phyloP scores from a whole-genome alignment of 2,888 invertebrate species.

The Diogma glabrata region DNA sequence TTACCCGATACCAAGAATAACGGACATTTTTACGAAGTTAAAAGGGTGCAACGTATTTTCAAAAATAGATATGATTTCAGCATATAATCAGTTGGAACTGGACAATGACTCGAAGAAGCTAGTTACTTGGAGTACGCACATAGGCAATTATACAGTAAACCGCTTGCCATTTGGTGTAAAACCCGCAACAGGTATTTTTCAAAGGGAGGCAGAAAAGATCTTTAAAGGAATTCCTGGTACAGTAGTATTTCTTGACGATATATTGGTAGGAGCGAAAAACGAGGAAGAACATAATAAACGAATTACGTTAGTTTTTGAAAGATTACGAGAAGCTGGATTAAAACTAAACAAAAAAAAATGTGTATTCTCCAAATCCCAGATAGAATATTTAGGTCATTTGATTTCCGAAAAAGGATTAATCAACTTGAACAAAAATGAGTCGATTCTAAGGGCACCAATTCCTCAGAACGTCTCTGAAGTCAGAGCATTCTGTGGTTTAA shows the following conservation, averaged over 20 bases:
- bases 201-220: neutral
- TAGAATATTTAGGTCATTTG: too few relatives aligned
- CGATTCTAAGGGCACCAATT: too few relatives aligned
- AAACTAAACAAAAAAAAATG: neutral
- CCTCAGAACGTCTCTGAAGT: too few relatives aligned
- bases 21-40: slow-evolving; percentile 1
- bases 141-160: slow-evolving; percentile 13
- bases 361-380: neutral
- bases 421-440: too few relatives aligned
- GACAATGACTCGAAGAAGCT: slow-evolving; percentile 12
- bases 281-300: neutral
- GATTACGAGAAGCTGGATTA: slow-evolving; percentile 14
- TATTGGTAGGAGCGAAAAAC: neutral
- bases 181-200: neutral
- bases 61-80: too few relatives aligned
- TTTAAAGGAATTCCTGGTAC: neutral
- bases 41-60: too few relatives aligned
- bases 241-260: too few relatives aligned
- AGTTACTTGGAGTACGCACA: slow-evolving; percentile 18
- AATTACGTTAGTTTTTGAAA: neutral
- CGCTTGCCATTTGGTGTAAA: too few relatives aligned
- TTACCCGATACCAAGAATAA: slow-evolving; percentile 1
- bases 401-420: too few relatives aligned
- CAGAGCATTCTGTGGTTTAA: too few relatives aligned
- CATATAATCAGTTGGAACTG: slow-evolving; percentile 13